Base-by-base conservation (phyloP, 2,888 invertebrate species). In the Lordiphosa fenestrarum region DNA sequence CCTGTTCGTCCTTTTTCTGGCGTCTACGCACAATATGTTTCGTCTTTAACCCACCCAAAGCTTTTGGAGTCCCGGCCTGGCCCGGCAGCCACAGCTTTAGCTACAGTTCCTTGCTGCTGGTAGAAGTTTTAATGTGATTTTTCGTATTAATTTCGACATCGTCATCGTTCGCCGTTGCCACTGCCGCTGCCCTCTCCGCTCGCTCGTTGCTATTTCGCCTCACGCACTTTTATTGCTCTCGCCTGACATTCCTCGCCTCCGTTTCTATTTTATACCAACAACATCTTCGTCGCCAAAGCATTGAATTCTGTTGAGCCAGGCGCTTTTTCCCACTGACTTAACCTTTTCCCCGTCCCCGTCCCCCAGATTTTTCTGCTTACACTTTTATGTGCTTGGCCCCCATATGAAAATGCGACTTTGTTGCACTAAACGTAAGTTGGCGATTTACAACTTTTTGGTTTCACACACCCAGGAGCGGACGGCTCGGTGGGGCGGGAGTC, bases 11-110 rank as follows among this genome's bases (percentile, higher is more conserved):
- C 66, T 62, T 69, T 68, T 73, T 52, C 62, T 58, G 54, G 69
- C 77, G 82, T 81, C 76, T 80, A 81, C 80, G 80, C 80, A 82
- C 80, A 81, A 81, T 81, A 81, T 81, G 82, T 81, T 81, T 81
- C 80, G 76, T 77, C 82, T 80, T 82, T 81, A 82, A 76, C 82
- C 80, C 80, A 77, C 72, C 76, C 68, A 65, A 60, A 62, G 61
- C 61, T 55, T 39, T 37, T 39, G 46, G 39, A 55, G 35, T 39
- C 39, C 13, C 56, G 59, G 61, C 64, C 53, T 55, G 25, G 25
- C 25, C 58, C 13, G n/a, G 42, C 38, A 44, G 37, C 42, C 19
- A 36, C 49, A 15, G 49, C 25, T 47, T 56, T 42, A 42, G 47
- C 50, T 25, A 56, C 49, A 63, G 41, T 40, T 49, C 36, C 58